Conservation (phyloP, 2,797 vertebrate species). For the Myiotriccus ornatus region DNA sequence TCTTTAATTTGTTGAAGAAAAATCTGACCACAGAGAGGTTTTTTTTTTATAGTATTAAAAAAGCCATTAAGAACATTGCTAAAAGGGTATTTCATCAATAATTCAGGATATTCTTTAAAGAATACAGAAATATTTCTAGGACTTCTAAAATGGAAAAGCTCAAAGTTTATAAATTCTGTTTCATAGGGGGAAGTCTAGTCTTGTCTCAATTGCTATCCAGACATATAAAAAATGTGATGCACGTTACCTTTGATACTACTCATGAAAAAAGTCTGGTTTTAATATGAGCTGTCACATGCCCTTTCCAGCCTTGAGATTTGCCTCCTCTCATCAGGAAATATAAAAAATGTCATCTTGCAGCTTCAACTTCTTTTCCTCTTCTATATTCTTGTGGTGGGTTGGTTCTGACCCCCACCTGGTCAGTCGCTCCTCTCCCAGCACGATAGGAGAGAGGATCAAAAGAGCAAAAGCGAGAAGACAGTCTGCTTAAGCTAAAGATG, state of each 20-base stretch:
- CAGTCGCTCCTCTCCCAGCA: fast-evolving
- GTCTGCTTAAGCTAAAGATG: background rate
- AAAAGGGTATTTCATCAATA: conserved; percentile 43
- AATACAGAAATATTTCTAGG: background rate
- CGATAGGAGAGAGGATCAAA: background rate
- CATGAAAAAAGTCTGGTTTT: background rate
- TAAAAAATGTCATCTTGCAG: background rate
- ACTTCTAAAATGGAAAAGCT: background rate
- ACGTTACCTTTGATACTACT: background rate
- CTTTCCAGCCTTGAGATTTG: background rate
- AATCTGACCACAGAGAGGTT: background rate
- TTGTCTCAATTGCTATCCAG: background rate
- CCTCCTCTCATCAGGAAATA: background rate
- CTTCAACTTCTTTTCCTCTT: background rate
- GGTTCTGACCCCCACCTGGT: fast-evolving
- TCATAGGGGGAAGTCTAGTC: background rate
- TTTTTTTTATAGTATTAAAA: background rate
- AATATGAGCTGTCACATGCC: background rate
- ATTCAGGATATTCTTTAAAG: conserved; percentile 20
- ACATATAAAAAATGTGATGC: background rate
- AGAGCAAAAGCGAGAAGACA: background rate
- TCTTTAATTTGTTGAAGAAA: conserved; percentile 26
- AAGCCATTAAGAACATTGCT: background rate
- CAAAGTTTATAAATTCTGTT: background rate
- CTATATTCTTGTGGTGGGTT: background rate